These are phyloP conservation scores for Bombus difficillimus DNA, from an alignment of 1,140 invertebrate genomes.

Conservation along the genomic window DNA sequence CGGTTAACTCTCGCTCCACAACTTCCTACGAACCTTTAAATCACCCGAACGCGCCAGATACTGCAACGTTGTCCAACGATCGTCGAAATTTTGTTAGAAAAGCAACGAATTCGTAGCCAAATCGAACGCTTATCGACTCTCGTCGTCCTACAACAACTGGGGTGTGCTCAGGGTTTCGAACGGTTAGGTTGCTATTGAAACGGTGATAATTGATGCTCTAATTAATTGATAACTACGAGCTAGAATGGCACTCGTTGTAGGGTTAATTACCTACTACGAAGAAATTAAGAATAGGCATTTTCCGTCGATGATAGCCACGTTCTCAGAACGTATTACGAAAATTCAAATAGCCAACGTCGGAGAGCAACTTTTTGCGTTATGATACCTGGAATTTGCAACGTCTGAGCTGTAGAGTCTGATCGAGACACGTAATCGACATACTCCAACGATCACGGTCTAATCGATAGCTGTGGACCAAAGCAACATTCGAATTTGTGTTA, in stretches of 20 bases:
- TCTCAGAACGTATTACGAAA: not conserved
- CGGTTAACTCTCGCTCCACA: not conserved
- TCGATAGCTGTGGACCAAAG: not conserved
- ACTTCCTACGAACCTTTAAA: slow-evolving; percentile 12
- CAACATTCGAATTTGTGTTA: not conserved
- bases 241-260: not conserved
- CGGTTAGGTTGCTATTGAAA: not conserved
- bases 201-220: not conserved
- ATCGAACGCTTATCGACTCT: not conserved
- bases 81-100: no score
- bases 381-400: no score
- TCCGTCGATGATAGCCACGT: no score
- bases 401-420: no score
- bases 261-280: not conserved
- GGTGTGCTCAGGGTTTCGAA: not conserved
- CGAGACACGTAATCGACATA: no score
- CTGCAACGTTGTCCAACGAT: no score
- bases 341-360: not conserved
- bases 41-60: not conserved
- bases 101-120: no score
- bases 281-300: not conserved
- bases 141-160: not conserved
- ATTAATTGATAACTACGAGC: slow-evolving; percentile 15
- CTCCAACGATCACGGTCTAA: not conserved
- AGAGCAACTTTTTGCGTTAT: no score